Base-by-base conservation (phyloP, 2,797 vertebrate species). In the Lutjanus campechanus region DNA sequence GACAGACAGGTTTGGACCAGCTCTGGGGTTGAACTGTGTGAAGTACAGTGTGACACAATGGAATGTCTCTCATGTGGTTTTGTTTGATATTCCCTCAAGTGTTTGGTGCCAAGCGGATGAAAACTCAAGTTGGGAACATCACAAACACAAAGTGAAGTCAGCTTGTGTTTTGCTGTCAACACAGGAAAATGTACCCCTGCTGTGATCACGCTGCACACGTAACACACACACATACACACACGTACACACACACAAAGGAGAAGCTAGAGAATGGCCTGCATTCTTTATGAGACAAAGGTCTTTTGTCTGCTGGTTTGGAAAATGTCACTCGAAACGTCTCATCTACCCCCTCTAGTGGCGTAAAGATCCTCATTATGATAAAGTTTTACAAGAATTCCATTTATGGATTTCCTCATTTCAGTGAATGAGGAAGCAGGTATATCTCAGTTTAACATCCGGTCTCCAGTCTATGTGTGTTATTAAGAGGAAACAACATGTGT, bases 101-200 rank as follows among this genome's bases (percentile, higher is more conserved):
- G 59, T 60, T 69, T 47, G 47, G 47, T 58, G 64, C 63, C 54
- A 20, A 46, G 36, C 1, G 0, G 13, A 79, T 41, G 12, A 59
- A 72, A 29, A 65, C 54, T 73, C 20, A 11, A 25, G 0, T 4
- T 1, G 61, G 54, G 56, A 76, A 77, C 68, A 65, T 71, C 46
- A 44, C n/a, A 46, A 72, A 73, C 69, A 69, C 66, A 29, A 6
- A 20, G 62, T 64, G 66, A 60, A 84, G 82, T 65, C 71, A 58
- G 68, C 41, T n/a, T 69, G 79, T 88, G 82, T 80, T 73, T 76
- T 1, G 36, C 51, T 77, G 87, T 86, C 80, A 87, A 85, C 88
- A 88, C 36, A 11, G 22, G 1, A 8, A 0, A 19, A 46, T 55
- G 61, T 65, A 7, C 29, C 51, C 13, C 44, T 25, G 66, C 67